Base-by-base conservation (phyloP, 2,113 vertebrate species). In the Salvelinus namaycush region DNA sequence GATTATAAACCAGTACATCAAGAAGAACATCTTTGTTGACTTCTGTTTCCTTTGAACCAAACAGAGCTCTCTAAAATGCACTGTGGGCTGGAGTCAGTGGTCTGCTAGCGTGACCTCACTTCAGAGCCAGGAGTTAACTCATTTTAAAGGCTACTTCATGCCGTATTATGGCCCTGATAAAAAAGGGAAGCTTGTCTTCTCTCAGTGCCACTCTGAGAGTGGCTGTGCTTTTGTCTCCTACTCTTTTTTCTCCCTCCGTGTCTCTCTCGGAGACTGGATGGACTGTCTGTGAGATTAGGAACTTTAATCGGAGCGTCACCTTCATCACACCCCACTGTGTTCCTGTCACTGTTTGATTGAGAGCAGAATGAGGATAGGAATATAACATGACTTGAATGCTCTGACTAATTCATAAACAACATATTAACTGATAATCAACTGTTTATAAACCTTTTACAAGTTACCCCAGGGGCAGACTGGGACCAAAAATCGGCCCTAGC, bases 121-220 rank as follows among this genome's bases (percentile, higher is more conserved):
- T 64, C 79, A 65, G 68, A 77, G 70, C 79, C 13, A 60, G 76
- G 72, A 78, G 75, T 77, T 81, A 88, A 78, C 59, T 70, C 59
- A 60, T 9, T n/a, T 4, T 7, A 62, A 62, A 80, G 84, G 76
- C 80, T 83, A 87, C 88, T 89, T 91, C 87, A 87, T 82, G 80
- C 76, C 83, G 76, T 80, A 84, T 84, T 83, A 86, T 60, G 54
- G 83, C 70, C 65, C 73, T 44, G 73, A 87, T 86, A 80, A 87
- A 27, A 24, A 91, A 88, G 83, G 78, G 79, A 59, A 48, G 24
- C 80, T 77, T 62, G 75, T 89, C 83, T 83, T 77, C 65, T 62
- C 79, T 71, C 51, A 62, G 39, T 74, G 1, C 49, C 64, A 0
- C 70, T 83, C 73, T 83, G 79, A 79, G 18, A 74, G 80, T 57